Base-by-base conservation (phyloP, 2,113 vertebrate species). In the Dasyornis broadbenti region DNA sequence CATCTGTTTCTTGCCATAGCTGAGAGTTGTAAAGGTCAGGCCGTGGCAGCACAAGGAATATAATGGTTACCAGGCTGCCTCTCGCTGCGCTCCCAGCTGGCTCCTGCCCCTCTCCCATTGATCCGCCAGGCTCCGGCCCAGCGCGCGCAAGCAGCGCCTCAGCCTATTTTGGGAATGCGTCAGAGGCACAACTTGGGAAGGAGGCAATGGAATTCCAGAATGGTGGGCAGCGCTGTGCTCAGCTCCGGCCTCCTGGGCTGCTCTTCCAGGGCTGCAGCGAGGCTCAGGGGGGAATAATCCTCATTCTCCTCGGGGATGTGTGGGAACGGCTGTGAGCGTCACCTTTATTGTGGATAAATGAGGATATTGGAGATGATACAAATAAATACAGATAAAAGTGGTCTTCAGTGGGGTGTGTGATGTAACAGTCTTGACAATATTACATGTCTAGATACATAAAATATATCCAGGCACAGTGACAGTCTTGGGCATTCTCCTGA, bases 21-120 rank as follows among this genome's bases (percentile, higher is more conserved):
- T 92, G 96, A 75, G 92, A 97, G 92, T 39, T 92, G 90, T 86
- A 97, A 97, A 97, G 96, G 96, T 96, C 96, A 97, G 94, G 94
- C 95, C 59, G 45, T 80, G 11, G 80, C 94, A 85, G 90, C 88
- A 89, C 89, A 89, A 84, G 91, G 94, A 89, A 80, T 94, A 5
- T 63, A 86, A 92, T 89, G 54, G 96, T 86, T 94, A 87, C 53
- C 96, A 78, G 90, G 95, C 95, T 90, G 95, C 90, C 80, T 88
- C 96, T 95, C 22, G 0, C 95, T 9, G 95, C n/a, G 92, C 33
- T 45, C 92, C 96, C 96, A 96, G 95, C 96, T 96, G 96, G 27
- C 93, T 82, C 54, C 86, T 18, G 94, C 78, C 7, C 56, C 47
- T 13, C 90, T 91, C 70, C 94, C 88, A 60, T 72, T 30, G 78